Evolutionary conservation across 2,113 vertebrate species (phyloP).

Genomic region (Malurus alboscapulatus): DNA sequence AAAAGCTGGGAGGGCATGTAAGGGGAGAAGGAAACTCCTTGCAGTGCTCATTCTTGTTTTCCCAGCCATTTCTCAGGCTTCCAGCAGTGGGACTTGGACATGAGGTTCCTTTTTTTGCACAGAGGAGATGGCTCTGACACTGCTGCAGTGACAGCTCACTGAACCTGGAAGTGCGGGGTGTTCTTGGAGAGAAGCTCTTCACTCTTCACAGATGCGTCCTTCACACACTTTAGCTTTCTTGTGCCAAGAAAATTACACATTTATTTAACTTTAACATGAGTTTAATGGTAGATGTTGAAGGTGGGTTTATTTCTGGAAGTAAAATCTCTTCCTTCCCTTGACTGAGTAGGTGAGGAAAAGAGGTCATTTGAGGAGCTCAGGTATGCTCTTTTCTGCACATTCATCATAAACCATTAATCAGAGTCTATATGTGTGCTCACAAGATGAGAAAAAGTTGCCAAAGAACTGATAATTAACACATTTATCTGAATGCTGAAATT

Average conservation of each 20-base stretch:
- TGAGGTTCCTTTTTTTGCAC: neutral
- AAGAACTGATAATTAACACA: neutral
- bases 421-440: neutral
- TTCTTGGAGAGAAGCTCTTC: neutral
- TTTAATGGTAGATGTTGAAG: neutral
- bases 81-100: neutral
- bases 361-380: neutral
- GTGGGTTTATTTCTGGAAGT: neutral
- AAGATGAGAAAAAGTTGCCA: neutral
- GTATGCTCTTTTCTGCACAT: neutral
- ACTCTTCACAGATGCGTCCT: neutral
- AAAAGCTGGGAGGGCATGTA: neutral
- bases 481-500: neutral
- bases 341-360: neutral
- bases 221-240: neutral
- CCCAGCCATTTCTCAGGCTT: neutral
- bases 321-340: neutral
- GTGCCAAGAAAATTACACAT: neutral
- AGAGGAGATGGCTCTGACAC: neutral
- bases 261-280: neutral
- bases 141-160: rapidly evolving
- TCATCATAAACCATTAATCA: neutral
- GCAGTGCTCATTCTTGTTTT: neutral
- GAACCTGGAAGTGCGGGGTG: neutral
- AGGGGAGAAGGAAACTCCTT: neutral